Conservation (phyloP, 2,797 vertebrate species). For the Sebastes umbrosus region DNA sequence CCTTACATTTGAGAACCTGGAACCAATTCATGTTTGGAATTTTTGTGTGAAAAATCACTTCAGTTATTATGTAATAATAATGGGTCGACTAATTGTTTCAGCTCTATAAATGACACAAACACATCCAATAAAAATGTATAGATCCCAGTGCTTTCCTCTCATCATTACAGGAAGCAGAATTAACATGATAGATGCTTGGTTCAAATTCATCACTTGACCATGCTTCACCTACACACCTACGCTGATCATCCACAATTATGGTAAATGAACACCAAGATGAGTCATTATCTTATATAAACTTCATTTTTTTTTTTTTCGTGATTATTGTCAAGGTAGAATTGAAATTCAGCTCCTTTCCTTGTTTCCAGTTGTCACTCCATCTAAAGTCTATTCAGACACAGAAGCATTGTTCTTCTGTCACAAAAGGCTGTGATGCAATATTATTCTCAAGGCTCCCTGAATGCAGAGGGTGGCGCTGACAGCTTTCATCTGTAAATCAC, state of each 20-base stretch:
- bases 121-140: background rate
- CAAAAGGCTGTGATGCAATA: constrained; percentile 64
- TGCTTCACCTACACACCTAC: background rate
- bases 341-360: constrained; percentile 11
- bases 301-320: background rate
- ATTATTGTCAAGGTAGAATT: constrained; percentile 12
- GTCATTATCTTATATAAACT: constrained; percentile 7
- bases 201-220: background rate
- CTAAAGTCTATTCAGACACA: constrained; percentile 28
- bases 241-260: background rate
- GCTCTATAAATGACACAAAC: background rate
- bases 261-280: constrained; percentile 6
- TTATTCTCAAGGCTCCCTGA: constrained; percentile 43
- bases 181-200: background rate
- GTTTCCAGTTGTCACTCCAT: constrained; percentile 47
- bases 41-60: background rate
- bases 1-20: background rate
- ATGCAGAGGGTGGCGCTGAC: constrained; percentile 39
- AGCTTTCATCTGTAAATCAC: constrained; percentile 69
- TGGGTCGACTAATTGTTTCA: background rate
- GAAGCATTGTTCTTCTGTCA: constrained; percentile 53
- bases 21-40: background rate
- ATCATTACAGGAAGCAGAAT: background rate
- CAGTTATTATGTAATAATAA: too few relatives aligned
- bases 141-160: too few relatives aligned